These are phyloP conservation scores for Dermatemys mawii DNA, from an alignment of 2,113 vertebrate species.

Conservation along the genomic window DNA sequence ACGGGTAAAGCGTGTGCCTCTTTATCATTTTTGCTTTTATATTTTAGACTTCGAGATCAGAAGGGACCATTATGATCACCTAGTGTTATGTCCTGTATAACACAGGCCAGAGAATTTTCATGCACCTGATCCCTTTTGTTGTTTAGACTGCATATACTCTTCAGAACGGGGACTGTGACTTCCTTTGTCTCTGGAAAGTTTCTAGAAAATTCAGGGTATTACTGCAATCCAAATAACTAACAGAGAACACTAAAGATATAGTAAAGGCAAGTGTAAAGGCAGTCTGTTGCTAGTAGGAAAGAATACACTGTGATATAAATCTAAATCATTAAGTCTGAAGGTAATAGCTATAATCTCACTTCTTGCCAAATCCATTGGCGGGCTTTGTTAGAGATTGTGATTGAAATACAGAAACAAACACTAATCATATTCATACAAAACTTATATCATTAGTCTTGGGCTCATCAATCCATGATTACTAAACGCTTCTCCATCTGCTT, in stretches of 20 bases:
- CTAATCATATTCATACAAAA: not conserved
- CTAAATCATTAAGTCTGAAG: not conserved
- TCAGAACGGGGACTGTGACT: not conserved
- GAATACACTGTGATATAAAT: not conserved
- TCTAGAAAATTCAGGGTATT: not conserved
- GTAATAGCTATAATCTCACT: not conserved
- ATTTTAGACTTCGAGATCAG: not conserved
- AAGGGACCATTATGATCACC: not conserved
- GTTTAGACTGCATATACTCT: not conserved
- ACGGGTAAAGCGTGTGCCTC: fast-evolving
- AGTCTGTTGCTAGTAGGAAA: not conserved
- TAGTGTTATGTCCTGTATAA: not conserved
- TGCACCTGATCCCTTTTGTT: fast-evolving
- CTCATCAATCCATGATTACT: not conserved
- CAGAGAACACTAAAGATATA: not conserved
- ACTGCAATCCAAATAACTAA: fast-evolving
- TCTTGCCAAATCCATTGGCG: slow-evolving; percentile 2
- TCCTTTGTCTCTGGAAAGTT: not conserved
- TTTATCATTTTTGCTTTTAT: not conserved
- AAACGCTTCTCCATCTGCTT: not conserved
- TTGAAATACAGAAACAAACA: not conserved
- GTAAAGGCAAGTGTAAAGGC: not conserved
- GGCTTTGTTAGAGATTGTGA: not conserved
- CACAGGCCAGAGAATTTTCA: fast-evolving
- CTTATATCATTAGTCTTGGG: not conserved